Evolutionary conservation across 2,888 invertebrate genomes (phyloP).

Genomic region (Drosophila fulvimacula): DNA sequence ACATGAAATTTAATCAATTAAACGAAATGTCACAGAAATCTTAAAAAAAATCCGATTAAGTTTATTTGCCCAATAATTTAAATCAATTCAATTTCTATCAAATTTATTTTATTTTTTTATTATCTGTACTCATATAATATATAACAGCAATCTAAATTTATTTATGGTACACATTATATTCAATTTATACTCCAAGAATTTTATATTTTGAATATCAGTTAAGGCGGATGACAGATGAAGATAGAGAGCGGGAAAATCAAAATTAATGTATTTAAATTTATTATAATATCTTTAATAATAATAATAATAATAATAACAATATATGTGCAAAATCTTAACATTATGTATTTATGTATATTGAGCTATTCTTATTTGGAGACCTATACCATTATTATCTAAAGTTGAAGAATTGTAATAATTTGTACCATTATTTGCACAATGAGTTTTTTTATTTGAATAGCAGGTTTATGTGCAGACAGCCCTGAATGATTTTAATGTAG

Average conservation of each 20-base stretch:
- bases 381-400: neutral
- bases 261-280: neutral
- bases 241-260: neutral
- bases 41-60: neutral
- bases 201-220: too few relatives aligned
- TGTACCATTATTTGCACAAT: neutral
- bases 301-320: neutral
- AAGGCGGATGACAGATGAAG: too few relatives aligned
- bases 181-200: neutral
- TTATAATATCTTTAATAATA: neutral
- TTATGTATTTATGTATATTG: neutral
- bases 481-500: slow-evolving; percentile 18
- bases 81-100: too few relatives aligned
- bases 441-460: slow-evolving; percentile 21
- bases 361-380: neutral
- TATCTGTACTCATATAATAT: neutral
- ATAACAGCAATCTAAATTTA: neutral
- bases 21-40: neutral
- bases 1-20: neutral
- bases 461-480: slow-evolving; percentile 28
- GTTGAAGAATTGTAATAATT: neutral
- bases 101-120: too few relatives aligned
- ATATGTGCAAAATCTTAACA: neutral
- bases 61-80: neutral
- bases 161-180: neutral